Evolutionary conservation across 2,888 invertebrate species (phyloP), one percentile per base, ranked within the genome.

Genomic region (Leistus spinibarbis): DNA sequence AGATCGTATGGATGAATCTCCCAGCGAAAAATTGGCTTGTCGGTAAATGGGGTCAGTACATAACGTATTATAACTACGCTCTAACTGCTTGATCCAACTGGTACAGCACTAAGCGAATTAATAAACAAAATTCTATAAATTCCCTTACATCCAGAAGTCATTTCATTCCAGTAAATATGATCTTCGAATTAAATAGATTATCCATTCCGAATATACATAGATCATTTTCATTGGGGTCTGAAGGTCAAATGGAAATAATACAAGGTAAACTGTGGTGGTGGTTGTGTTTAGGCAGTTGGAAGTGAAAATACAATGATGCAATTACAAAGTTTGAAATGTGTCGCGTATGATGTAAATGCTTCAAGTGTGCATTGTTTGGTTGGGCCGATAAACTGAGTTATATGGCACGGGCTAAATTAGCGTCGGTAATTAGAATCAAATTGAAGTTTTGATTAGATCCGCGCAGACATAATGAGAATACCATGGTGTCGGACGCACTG

Each of bases 371-470:
- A 40, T 40, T 40, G 40, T 40, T 40, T 40, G 13, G 40, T 13
- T 40, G 60, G 19, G 20, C 20, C 20, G 22, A 60, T 60, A 76
- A 76, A 71, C 76, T 71, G 69, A 76, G 71, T 76, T 76, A 76
- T 63, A 63, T 40, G 65, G 56, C 73, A 68, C 76, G 74, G 70
- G 79, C 81, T 82, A 81, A 82, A 82, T 83, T 83, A 83, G 79
- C 80, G 69, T 68, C 65, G 76, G 80, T 82, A 82, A 82, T 82
- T 82, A 82, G 80, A 81, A 81, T 82, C 79, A 80, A 81, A 83
- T 83, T 81, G 81, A 81, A 83, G 81, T 82, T 82, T 81, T 80
- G 82, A 83, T 82, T 81, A 81, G 81, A 83, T 81, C 78, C 78
- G 80, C 79, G 78, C 78, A 79, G 78, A 79, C 80, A 78, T 81